phyloP scores from a whole-genome alignment of 1,140 invertebrate species.

The Drosophila nebulosa region DNA sequence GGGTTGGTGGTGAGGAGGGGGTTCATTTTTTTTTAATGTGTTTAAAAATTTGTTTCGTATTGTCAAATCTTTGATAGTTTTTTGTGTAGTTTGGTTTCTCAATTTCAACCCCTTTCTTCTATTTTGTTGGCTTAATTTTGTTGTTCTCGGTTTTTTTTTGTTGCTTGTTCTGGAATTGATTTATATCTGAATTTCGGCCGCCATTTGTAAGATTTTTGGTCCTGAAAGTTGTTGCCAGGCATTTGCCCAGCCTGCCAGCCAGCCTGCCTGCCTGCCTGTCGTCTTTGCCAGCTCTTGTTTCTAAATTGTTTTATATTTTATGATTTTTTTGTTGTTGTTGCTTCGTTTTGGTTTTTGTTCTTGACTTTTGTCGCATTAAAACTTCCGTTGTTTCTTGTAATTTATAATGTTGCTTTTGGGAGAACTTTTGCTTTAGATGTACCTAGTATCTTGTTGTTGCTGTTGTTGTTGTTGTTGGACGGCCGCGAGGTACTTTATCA shows the following conservation, averaged over 20 bases:
- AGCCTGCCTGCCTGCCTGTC: too few relatives aligned
- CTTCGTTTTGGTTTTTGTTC: constrained; percentile 61
- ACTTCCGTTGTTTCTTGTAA: constrained; percentile 74
- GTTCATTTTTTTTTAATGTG: constrained; percentile 21
- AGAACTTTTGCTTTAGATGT: constrained; percentile 47
- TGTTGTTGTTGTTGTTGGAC: constrained; percentile 34
- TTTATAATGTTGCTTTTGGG: constrained; percentile 72
- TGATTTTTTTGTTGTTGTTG: too few relatives aligned
- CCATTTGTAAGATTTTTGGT: constrained; percentile 76
- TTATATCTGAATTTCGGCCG: constrained; percentile 46
- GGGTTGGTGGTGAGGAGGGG: constrained; percentile 39
- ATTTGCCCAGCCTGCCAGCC: too few relatives aligned
- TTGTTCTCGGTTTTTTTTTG: constrained; percentile 39
- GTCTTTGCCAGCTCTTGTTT: constrained; percentile 54
- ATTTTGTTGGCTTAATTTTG: constrained; percentile 56
- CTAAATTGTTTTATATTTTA: constrained; percentile 29
- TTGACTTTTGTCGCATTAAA: constrained; percentile 77
- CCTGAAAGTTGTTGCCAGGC: constrained; percentile 68
- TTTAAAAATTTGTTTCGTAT: constrained; percentile 35
- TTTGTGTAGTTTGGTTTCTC: constrained; percentile 38
- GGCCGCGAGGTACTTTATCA: constrained; percentile 62
- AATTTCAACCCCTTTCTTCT: constrained; percentile 56
- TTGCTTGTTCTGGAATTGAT: constrained; percentile 31
- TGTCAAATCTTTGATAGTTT: constrained; percentile 10
- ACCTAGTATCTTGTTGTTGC: constrained; percentile 3